These are phyloP conservation scores for Achroia grisella DNA, from an alignment of 1,140 invertebrate genomes.

Conservation along the genomic window DNA sequence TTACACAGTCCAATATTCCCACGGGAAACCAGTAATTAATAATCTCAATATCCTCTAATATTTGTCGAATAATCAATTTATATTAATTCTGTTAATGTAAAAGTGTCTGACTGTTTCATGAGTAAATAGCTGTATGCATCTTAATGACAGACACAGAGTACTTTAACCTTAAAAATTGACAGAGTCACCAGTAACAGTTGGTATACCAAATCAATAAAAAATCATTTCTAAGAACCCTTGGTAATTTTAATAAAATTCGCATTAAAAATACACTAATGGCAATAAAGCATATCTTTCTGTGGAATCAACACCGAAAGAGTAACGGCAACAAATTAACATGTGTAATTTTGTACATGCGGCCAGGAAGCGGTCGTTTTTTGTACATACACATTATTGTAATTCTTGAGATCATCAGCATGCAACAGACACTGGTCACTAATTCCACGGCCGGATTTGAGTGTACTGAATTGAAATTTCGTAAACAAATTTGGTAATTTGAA, in stretches of 20 bases:
- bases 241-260: background rate
- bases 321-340: conserved; percentile 22
- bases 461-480: conserved; percentile 24
- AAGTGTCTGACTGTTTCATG: too few relatives aligned
- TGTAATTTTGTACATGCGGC: conserved; percentile 20
- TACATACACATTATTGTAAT: conserved; percentile 20
- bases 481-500: conserved; percentile 26
- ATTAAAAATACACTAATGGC: background rate
- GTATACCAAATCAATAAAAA: too few relatives aligned
- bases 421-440: conserved; percentile 28
- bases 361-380: conserved; percentile 31
- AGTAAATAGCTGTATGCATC: too few relatives aligned
- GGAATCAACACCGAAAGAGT: background rate
- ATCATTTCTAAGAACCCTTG: background rate
- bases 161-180: too few relatives aligned
- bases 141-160: too few relatives aligned
- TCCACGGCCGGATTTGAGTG: conserved; percentile 23
- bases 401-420: conserved; percentile 26
- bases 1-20: too few relatives aligned
- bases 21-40: too few relatives aligned
- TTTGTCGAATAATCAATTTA: too few relatives aligned
- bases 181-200: too few relatives aligned
- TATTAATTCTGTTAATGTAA: too few relatives aligned
- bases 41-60: too few relatives aligned
- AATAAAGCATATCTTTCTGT: background rate